phyloP scores from a whole-genome alignment of 92 coral and sea anemone genomes.

The Zoanthus solanderi region DNA sequence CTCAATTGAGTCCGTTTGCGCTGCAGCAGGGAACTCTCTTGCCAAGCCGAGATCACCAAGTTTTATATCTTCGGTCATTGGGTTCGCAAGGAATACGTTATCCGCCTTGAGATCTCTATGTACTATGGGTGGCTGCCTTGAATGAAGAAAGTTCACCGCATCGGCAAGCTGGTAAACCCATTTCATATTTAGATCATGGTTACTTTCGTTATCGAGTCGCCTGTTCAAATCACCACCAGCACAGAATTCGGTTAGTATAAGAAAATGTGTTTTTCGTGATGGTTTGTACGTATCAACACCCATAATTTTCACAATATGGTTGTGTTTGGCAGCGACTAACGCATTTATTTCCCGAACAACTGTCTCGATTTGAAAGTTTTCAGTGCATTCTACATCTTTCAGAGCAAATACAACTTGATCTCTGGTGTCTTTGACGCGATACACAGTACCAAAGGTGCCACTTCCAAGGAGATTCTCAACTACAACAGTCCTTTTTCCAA shows the following conservation, averaged over 20 bases:
- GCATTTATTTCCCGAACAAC: slow-evolving; percentile 61
- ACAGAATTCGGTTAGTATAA: slow-evolving; percentile 80
- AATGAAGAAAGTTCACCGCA: slow-evolving; percentile 74
- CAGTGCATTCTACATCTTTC: slow-evolving; percentile 62
- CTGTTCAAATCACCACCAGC: slow-evolving; percentile 70
- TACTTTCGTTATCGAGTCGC: slow-evolving; percentile 65
- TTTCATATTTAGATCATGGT: slow-evolving; percentile 47
- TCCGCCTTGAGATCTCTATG: slow-evolving; percentile 46
- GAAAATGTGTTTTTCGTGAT: slow-evolving; percentile 13
- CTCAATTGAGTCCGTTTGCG: slow-evolving; percentile 16
- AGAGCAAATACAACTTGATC: slow-evolving; percentile 60
- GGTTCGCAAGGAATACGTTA: slow-evolving; percentile 31
- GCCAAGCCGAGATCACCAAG: slow-evolving; percentile 30
- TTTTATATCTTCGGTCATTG: slow-evolving; percentile 15
- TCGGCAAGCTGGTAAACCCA: slow-evolving; percentile 86
- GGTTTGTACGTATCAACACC: slow-evolving; percentile 48
- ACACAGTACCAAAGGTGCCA: slow-evolving; percentile 85
- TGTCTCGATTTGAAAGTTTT: slow-evolving; percentile 45
- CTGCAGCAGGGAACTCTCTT: slow-evolving; percentile 49
- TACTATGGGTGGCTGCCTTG: slow-evolving; percentile 55
- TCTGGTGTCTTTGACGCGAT: slow-evolving; percentile 53
- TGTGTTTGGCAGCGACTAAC: slow-evolving; percentile 57
- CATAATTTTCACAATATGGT: slow-evolving; percentile 52
- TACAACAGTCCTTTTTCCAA: slow-evolving; percentile 50
- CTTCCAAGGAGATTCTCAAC: slow-evolving; percentile 54